A percentile compares a stretch with the other conserved stretches of the same genome.
These are phyloP conservation scores for Cottoperca gobio DNA, from an alignment of 2,797 vertebrate genomes.

Conservation along the genomic window DNA sequence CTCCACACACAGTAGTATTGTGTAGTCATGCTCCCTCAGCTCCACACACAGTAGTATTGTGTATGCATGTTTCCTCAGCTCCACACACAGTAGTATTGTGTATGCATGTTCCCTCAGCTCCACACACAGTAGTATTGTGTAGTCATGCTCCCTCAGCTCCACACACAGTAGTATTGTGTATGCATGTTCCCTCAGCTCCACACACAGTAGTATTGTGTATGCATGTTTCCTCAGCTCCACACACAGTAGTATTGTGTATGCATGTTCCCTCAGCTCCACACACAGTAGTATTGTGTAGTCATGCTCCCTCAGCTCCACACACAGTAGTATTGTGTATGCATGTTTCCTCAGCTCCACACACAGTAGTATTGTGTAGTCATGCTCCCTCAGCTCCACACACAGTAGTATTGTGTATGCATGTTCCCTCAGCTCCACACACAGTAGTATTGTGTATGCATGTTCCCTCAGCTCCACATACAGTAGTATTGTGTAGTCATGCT, in stretches of 20 bases:
- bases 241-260: not conserved
- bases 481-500: not conserved
- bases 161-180: too few species aligned
- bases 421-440: too few species aligned
- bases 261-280: not conserved
- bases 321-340: not conserved
- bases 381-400: too few species aligned
- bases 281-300: not conserved
- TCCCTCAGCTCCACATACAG: too few species aligned
- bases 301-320: too few species aligned
- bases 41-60: too few species aligned
- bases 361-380: not conserved
- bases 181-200: not conserved
- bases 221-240: not conserved
- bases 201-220: not conserved
- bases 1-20: too few species aligned
- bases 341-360: too few species aligned
- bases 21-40: not conserved
- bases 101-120: not conserved
- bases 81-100: too few species aligned
- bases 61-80: not conserved
- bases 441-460: not conserved
- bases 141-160: not conserved
- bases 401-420: not conserved
- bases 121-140: too few species aligned